Base-by-base conservation (phyloP, 2,888 invertebrate species). In the Taphrorychus bicolor region DNA sequence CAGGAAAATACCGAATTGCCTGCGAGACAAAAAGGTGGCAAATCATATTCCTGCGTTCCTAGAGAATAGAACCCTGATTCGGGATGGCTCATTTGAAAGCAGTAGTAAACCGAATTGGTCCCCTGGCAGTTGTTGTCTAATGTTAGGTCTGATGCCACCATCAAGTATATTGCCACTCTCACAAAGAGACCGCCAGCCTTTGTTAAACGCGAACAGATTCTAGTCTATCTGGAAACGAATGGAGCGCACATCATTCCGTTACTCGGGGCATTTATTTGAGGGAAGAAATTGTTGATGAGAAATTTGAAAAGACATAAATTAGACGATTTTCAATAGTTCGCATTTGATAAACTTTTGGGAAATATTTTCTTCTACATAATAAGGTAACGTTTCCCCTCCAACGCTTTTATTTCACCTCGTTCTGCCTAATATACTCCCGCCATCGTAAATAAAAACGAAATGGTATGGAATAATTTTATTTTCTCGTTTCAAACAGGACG, bases 151-250 rank as follows among this genome's bases (percentile, higher is more conserved):
- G 80, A 81, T 81, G 76, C 76, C 77, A 76, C 78, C 82, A 81
- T 82, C 82, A 82, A 82, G 78, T 82, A 82, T 82, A 82, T 82
- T 82, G 80, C 81, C 78, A 80, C 80, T 78, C 77, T 80, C 79
- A 77, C 78, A 79, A 79, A 79, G 79, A 79, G 78, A 79, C 81
- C 81, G 78, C 80, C 77, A 78, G 78, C 76, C 21, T 69, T 69
- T 64, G 69, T 69, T 69, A 58, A 59, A 65, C 53, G 51, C 52
- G 45, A 51, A 57, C 41, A 48, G 32, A 58, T 48, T 59, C 23
- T 40, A 14, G 53, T 65, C 53, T 59, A 48, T 62, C 59, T 59
- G 41, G 42, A 32, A 57, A 40, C 63, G 17, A 51, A 21, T 57
- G 32, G 11, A 32, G 32, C 32, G 32, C 32, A 32, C 11, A 32